Evolutionary conservation across 2,888 invertebrate species (phyloP), one percentile per base, ranked within the genome.

Genomic region (Plagiodera versicolora): DNA sequence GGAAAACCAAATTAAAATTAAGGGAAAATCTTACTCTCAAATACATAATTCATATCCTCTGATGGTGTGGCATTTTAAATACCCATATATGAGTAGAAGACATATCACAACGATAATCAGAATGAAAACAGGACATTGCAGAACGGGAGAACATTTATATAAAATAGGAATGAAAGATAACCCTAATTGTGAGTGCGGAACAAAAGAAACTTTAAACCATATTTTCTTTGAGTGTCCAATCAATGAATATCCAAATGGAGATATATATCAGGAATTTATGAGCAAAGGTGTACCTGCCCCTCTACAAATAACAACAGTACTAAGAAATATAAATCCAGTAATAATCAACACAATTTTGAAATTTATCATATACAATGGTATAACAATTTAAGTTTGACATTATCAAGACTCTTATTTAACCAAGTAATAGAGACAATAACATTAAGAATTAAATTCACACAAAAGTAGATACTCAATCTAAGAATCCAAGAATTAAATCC

Each of bases 71-170:
- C 30, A 45, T 14, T 16, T 16, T 6, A 45, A 45, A 45, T 16
- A 45, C 8, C 5, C 20, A 6, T 48, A 2, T 20, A 14, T 48
- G 11, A n/a, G 9, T n/a, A 6, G 48, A 20, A 18, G 46, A 17
- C 46, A 46, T 4, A 46, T 46, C 14, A 46, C 46, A 1, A 48
- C 48, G 11, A 48, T 48, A 20, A 48, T 48, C 1, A 9, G 48
- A 48, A 18, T 48, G 48, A 19, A 48, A 48, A 48, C 48, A n/a
- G 48, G 48, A 8, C 48, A 48, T 48, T 48, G 48, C 20, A 20
- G 5, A 2, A 10, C 1, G n/a, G 24, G 24, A 11, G 19, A 48
- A 48, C 48, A 48, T 48, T 20, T 48, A 14, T 48, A 20, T 18
- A 19, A 24, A 48, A 18, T 19, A 20, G 48, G 48, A 2, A 48